Evolutionary conservation across 2,113 vertebrate genomes (phyloP), one percentile per base, ranked within the genome.

Genomic region (Origma solitaria): DNA sequence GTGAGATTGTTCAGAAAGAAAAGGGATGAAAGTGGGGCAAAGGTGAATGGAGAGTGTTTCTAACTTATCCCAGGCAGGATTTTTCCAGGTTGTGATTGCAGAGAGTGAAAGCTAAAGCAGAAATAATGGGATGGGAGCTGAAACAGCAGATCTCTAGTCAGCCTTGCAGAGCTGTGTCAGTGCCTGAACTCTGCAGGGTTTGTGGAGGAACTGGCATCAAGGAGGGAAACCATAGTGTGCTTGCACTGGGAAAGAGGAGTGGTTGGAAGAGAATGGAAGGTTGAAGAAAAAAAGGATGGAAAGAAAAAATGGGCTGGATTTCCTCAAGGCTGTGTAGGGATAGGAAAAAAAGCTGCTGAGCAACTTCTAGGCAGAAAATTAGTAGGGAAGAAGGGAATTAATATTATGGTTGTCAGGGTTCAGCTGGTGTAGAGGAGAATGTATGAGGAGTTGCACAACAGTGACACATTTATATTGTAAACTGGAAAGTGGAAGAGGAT

Each of bases 281-380:
- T 15, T 25, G 47, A 64, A 75, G 44, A 53, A 49, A 9, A 77
- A n/a, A 70, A 70, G 11, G 11, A 18, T 45, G 16, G 14, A 75
- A 51, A 57, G 51, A 19, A 12, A 68, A 70, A 35, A 38, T 44
- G 33, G 47, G 1, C 12, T 82, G 42, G 2, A 7, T 89, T 66
- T 28, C 23, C 18, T 70, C 23, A 12, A 37, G 18, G 10, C 25
- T 8, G 0, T 6, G 0, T 20, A 64, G n/a, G n/a, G 38, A 11
- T 7, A 62, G 28, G 45, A 90, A 33, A 18, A 89, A 82, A 76
- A 50, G 38, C n/a, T 53, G 10, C 37, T 22, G 25, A 65, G 17
- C 25, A 57, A 8, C 47, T 58, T 70, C 3, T 13, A 51, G 61
- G 28, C 37, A 57, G 57, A 51, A 78, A 44, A 49, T 40, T 30